phyloP scores from a whole-genome alignment of 1,140 invertebrate genomes.

The Cydia splendana region DNA sequence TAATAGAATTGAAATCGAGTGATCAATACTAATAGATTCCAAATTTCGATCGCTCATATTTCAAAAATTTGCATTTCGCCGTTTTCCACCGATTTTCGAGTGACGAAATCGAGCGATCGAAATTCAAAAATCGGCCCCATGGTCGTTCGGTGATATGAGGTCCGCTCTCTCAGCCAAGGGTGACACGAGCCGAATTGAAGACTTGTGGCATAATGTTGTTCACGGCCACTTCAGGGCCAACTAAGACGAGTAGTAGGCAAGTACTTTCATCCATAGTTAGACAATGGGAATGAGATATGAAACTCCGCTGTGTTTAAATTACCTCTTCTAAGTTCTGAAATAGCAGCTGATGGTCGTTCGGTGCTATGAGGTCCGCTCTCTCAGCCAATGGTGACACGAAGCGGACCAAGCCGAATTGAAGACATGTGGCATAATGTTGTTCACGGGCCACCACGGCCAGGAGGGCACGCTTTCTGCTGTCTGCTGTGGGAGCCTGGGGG shows the following conservation, averaged over 20 bases:
- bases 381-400: slow-evolving; percentile 87
- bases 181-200: slow-evolving; percentile 87
- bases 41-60: too few relatives aligned
- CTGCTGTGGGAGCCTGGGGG: slow-evolving; percentile 59
- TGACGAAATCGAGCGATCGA: too few relatives aligned
- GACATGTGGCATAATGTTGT: slow-evolving; percentile 85
- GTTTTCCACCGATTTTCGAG: too few relatives aligned
- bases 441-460: slow-evolving; percentile 80
- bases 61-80: too few relatives aligned
- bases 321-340: slow-evolving; percentile 92
- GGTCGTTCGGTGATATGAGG: slow-evolving; percentile 86
- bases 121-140: too few relatives aligned
- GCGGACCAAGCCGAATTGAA: slow-evolving; percentile 87
- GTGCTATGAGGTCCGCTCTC: slow-evolving; percentile 85
- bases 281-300: too few relatives aligned
- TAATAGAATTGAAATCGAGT: too few relatives aligned
- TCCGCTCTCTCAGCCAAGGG: slow-evolving; percentile 86
- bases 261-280: background rate
- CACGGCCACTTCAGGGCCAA: too few relatives aligned
- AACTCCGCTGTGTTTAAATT: slow-evolving; percentile 33
- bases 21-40: too few relatives aligned
- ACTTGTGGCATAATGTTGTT: slow-evolving; percentile 87
- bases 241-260: too few relatives aligned
- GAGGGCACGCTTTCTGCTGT: slow-evolving; percentile 68
- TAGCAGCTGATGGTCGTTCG: slow-evolving; percentile 86